A percentile compares a stretch with the other conserved stretches of the same genome.
phyloP scores from a whole-genome alignment of 2,888 invertebrate species.

The Drosophila histrio region DNA sequence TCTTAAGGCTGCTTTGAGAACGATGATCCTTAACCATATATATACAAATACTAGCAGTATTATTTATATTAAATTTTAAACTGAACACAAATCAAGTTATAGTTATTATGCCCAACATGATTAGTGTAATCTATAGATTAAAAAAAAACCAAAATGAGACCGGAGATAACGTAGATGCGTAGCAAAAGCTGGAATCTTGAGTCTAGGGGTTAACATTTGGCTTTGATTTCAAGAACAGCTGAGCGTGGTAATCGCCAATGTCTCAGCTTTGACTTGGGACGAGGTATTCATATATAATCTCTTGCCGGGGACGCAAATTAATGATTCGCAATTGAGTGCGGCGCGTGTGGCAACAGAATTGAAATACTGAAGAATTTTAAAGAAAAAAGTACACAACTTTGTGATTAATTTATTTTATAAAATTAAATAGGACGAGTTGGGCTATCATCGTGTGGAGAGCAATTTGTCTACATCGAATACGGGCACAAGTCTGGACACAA shows the following conservation, averaged over 20 bases:
- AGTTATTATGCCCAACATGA: neutral
- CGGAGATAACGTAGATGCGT: slow-evolving; percentile 22
- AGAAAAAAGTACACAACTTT: neutral
- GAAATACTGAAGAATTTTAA: neutral
- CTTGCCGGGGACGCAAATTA: slow-evolving; percentile 24
- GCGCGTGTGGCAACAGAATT: slow-evolving; percentile 4
- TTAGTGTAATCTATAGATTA: neutral
- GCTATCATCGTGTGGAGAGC: slow-evolving; percentile 84
- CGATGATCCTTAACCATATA: too few relatives aligned
- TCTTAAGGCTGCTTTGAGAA: too few relatives aligned
- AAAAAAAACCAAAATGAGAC: neutral
- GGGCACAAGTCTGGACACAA: slow-evolving; percentile 86
- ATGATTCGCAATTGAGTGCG: slow-evolving; percentile 51
- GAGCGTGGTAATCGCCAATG: slow-evolving; percentile 9
- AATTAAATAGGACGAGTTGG: slow-evolving; percentile 76
- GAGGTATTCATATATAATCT: slow-evolving; percentile 32
- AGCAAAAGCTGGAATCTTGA: slow-evolving; percentile 6
- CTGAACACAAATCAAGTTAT: neutral
- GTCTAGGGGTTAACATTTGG: slow-evolving; percentile 38
- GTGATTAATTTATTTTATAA: neutral
- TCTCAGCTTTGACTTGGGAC: neutral
- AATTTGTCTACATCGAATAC: slow-evolving; percentile 87
- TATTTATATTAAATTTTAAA: too few relatives aligned
- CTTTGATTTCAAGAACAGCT: slow-evolving; percentile 49
- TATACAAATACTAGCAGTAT: too few relatives aligned